A percentile compares a stretch with the other conserved stretches of the same genome.
These are phyloP conservation scores for Glaucopsyche alexis DNA, from an alignment of 2,888 invertebrate species.

Conservation along the genomic window DNA sequence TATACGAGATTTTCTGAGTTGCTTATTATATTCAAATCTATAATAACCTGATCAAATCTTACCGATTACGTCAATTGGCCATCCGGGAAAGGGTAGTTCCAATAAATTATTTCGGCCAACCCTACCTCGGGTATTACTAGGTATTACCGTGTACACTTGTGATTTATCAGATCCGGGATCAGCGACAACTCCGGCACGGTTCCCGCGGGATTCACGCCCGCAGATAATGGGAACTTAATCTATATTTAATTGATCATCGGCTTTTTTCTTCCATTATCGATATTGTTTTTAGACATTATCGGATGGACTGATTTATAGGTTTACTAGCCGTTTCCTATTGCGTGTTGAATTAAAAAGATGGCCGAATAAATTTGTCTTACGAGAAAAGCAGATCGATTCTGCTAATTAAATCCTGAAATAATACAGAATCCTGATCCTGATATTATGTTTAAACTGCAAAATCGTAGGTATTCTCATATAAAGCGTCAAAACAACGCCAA, in stretches of 20 bases:
- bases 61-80: too few species aligned
- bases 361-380: not conserved
- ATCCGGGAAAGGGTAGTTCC: too few species aligned
- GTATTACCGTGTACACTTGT: slow-evolving; percentile 21
- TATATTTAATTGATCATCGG: slow-evolving; percentile 18
- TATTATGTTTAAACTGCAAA: too few species aligned
- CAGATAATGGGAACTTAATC: slow-evolving; percentile 8
- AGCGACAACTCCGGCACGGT: not conserved
- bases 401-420: too few species aligned
- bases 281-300: slow-evolving; percentile 18
- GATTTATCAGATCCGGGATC: slow-evolving; percentile 20
- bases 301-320: not conserved
- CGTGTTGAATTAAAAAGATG: not conserved
- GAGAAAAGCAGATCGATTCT: too few species aligned
- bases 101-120: not conserved
- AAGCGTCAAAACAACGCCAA: too few species aligned
- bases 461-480: too few species aligned
- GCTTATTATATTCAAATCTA: too few species aligned
- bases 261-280: slow-evolving; percentile 8
- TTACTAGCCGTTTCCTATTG: not conserved
- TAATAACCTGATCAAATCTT: too few species aligned
- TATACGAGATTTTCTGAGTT: too few species aligned
- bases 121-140: not conserved
- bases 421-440: too few species aligned
- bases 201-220: not conserved